A percentile compares a stretch with the other conserved stretches of the same genome.
Conservation (phyloP, 2,113 vertebrate species). For the Paralichthys olivaceus region DNA sequence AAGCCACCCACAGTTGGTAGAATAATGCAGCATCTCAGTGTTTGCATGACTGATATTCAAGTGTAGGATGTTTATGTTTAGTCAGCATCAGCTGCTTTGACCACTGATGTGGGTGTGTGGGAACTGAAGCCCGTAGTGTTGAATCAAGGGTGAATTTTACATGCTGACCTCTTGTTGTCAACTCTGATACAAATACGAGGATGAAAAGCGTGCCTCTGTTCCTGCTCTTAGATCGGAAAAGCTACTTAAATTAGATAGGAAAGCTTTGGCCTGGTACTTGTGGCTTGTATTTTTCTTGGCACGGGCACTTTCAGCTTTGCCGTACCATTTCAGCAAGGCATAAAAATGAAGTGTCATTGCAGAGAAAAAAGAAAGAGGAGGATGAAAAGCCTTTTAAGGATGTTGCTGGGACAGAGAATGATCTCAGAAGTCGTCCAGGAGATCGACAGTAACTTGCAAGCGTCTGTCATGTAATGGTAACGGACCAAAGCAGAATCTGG, state of each 20-base stretch:
- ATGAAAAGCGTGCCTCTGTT: slow-evolving; percentile 33
- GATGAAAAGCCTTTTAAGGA: slow-evolving; percentile 75
- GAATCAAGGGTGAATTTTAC: slow-evolving; percentile 42
- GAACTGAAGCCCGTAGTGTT: slow-evolving; percentile 15
- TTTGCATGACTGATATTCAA: slow-evolving; percentile 24
- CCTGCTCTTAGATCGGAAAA: slow-evolving; percentile 24
- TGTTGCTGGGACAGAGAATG: slow-evolving; percentile 43
- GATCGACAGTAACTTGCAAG: slow-evolving; percentile 25
- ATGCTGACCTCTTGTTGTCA: slow-evolving; percentile 33
- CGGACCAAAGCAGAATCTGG: slow-evolving; percentile 21
- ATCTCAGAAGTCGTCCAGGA: slow-evolving; percentile 52
- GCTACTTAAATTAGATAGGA: slow-evolving; percentile 45
- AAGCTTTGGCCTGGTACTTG: slow-evolving; percentile 30
- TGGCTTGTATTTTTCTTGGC: slow-evolving; percentile 62
- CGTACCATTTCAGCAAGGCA: slow-evolving; percentile 42
- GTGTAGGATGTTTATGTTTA: slow-evolving; percentile 34
- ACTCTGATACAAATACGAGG: not conserved
- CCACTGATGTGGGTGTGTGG: slow-evolving; percentile 43
- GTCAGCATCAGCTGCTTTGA: slow-evolving; percentile 23
- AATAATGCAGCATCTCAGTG: not conserved
- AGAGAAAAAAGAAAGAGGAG: slow-evolving; percentile 36
- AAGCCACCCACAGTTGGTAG: not conserved
- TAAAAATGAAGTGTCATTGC: slow-evolving; percentile 53
- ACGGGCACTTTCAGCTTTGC: slow-evolving; percentile 37
- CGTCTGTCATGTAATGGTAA: slow-evolving; percentile 53